phyloP scores from a whole-genome alignment of 2,888 invertebrate species.

The Gortyna flavago region DNA sequence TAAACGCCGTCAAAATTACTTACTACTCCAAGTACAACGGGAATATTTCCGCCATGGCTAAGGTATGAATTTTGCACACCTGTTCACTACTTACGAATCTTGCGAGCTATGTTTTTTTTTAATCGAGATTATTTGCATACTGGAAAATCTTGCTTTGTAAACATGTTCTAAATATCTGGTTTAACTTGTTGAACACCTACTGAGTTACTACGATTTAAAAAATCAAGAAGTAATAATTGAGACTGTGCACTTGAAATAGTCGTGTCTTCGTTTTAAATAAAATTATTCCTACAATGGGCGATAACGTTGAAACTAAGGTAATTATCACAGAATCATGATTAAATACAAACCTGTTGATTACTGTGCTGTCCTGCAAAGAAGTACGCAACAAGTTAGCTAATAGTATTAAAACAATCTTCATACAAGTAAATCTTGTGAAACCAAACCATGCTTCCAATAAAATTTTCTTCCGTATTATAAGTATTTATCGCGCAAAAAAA shows the following conservation, averaged over 20 bases:
- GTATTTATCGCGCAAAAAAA: neutral
- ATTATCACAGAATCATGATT: neutral
- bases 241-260: constrained; percentile 1
- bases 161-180: constrained; percentile 42
- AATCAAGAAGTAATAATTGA: constrained; percentile 9
- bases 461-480: too few relatives aligned
- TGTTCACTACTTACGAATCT: constrained; percentile 64
- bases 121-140: constrained; percentile 75
- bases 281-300: constrained; percentile 69
- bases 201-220: constrained; percentile 16
- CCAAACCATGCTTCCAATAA: neutral
- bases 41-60: constrained; percentile 92
- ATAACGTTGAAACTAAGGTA: constrained; percentile 70
- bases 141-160: constrained; percentile 69
- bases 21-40: constrained; percentile 92
- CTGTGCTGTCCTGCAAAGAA: neutral
- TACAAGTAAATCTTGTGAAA: neutral
- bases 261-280: constrained; percentile 3
- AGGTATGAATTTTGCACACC: constrained; percentile 85
- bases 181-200: constrained; percentile 38
- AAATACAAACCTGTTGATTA: constrained; percentile 34
- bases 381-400: constrained; percentile 42
- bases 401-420: neutral
- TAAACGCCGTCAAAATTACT: constrained; percentile 90
- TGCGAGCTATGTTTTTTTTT: constrained; percentile 55